These are phyloP conservation scores for Melieria crassipennis DNA, from an alignment of 2,888 invertebrate species.

Conservation along the genomic window DNA sequence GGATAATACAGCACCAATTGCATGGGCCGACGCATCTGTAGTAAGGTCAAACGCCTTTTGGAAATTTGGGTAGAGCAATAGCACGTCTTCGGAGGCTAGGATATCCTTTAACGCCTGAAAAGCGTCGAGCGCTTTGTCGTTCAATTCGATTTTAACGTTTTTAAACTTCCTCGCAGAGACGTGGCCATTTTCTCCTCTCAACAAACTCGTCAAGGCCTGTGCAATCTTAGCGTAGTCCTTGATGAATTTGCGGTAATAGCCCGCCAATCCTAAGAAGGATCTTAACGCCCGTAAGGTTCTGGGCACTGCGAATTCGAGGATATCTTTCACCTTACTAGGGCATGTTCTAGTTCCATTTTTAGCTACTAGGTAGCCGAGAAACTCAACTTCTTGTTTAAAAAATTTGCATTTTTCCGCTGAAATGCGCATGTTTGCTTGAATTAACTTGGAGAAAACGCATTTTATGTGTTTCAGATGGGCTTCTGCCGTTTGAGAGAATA, in stretches of 20 bases:
- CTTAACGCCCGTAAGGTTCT: conserved; percentile 5
- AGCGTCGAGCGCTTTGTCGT: not conserved
- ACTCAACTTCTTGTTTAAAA: not conserved
- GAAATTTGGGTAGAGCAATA: conserved; percentile 31
- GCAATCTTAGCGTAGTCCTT: conserved; percentile 1
- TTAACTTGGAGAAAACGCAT: not conserved
- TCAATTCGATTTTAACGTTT: not conserved
- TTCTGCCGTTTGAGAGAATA: not conserved
- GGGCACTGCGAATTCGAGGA: not conserved
- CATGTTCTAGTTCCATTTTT: conserved; percentile 1
- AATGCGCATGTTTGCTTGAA: conserved; percentile 14
- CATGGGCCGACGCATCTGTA: conserved; percentile 43
- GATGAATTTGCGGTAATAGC: conserved; percentile 4
- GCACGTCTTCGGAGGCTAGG: conserved; percentile 15
- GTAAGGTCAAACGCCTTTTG: conserved; percentile 42
- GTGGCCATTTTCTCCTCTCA: conserved; percentile 8
- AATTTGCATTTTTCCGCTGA: conserved; percentile 23
- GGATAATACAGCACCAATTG: not conserved
- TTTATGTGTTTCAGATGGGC: not conserved
- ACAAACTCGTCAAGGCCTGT: not conserved
- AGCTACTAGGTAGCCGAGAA: conserved; percentile 5
- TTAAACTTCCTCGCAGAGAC: not conserved
- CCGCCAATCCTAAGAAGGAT: conserved; percentile 1
- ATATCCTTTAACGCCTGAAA: conserved; percentile 10
- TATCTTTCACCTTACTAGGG: conserved; percentile 14